phyloP scores from a whole-genome alignment of 2,797 vertebrate species.

The Sebastes aleutianus region DNA sequence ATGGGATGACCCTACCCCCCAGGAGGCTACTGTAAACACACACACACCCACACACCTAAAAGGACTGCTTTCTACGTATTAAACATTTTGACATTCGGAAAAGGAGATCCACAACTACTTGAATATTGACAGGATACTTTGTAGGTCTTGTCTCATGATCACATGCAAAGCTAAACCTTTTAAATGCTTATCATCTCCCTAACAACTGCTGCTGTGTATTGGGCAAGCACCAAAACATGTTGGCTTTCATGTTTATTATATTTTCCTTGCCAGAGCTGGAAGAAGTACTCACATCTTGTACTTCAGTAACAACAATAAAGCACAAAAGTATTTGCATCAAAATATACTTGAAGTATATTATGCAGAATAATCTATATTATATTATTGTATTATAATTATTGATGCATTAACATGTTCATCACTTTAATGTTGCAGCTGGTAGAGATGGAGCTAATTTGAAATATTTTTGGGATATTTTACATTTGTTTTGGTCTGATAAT shows the following conservation, averaged over 20 bases:
- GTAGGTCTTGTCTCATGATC: background rate
- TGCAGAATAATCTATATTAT: too few species aligned
- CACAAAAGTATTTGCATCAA: too few species aligned
- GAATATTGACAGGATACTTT: background rate
- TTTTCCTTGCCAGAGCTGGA: background rate
- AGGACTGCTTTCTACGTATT: background rate
- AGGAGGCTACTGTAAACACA: slow-evolving; percentile 81
- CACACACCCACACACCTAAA: slow-evolving; percentile 34
- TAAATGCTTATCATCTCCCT: background rate
- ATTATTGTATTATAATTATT: too few species aligned
- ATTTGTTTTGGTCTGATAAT: too few species aligned
- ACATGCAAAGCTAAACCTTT: background rate
- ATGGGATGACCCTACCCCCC: slow-evolving; percentile 76
- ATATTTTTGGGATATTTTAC: too few species aligned
- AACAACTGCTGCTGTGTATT: background rate
- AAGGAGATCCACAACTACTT: background rate
- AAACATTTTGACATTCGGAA: background rate
- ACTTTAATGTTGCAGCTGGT: too few species aligned
- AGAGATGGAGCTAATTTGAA: too few species aligned
- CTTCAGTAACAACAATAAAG: too few species aligned
- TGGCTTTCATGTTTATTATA: background rate
- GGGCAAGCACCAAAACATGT: background rate
- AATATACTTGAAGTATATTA: too few species aligned
- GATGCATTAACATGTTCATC: too few species aligned
- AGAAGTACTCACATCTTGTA: too few species aligned